Base-by-base conservation (phyloP, 2,888 invertebrate genomes). In the Seira sanloemensis region DNA sequence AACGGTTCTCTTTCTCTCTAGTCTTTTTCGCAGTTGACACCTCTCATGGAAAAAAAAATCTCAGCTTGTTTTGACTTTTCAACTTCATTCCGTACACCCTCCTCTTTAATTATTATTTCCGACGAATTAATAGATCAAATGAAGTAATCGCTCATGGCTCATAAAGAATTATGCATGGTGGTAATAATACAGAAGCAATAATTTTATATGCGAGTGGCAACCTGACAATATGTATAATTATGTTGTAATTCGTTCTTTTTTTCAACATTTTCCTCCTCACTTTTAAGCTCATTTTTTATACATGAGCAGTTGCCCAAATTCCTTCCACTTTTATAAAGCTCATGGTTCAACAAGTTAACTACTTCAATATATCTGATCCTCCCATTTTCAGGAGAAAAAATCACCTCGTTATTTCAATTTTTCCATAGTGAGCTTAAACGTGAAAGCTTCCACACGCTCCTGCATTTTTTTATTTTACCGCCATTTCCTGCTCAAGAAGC, bases 391-490 rank as follows among this genome's bases (percentile, higher is more conserved):
- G 2, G 16, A 12, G 50, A 50, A 50, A 50, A 50, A 50, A 50
- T 50, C 50, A 50, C 50, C 50, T 50, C 50, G n/a, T 50, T 50
- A 50, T 50, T n/a, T n/a, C n/a, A n/a, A n/a, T n/a, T n/a, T n/a
- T n/a, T 50, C 16, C 50, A 12, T 50, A 50, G n/a, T 50, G 50
- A 50, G 50, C 50, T 18, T n/a, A 50, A n/a, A n/a, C n/a, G n/a
- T 50, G 50, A 50, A 50, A 50, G n/a, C n/a, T 50, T 50, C 50
- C 50, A n/a, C n/a, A n/a, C n/a, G n/a, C n/a, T n/a, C n/a, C n/a
- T n/a, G n/a, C n/a, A n/a, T n/a, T n/a, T n/a, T n/a, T n/a, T n/a
- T n/a, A n/a, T n/a, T n/a, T n/a, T n/a, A n/a, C 50, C 50, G 12
- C 16, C 50, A n/a, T 50, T 12, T 12, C 50, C 16, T 50, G 2